These are phyloP conservation scores for Bradynema listronoti DNA, from an alignment of 1,140 invertebrate genomes.

Conservation along the genomic window DNA sequence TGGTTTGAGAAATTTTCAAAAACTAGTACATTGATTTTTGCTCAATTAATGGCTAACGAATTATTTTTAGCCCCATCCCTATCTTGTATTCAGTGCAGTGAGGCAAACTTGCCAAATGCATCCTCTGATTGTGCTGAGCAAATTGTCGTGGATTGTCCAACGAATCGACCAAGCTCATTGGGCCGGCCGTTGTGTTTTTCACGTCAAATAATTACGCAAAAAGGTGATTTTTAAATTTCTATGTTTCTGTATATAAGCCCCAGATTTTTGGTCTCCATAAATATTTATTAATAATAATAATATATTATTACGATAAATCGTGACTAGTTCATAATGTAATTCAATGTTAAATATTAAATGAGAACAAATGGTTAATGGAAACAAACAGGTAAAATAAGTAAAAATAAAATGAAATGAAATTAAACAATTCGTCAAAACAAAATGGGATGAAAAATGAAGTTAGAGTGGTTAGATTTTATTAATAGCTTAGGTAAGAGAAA, in stretches of 20 bases:
- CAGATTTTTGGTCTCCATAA: not conserved
- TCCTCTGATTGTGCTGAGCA: constrained; percentile 18
- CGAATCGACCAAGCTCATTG: not conserved
- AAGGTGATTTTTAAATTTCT: constrained; percentile 24
- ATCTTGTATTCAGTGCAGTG: constrained; percentile 29
- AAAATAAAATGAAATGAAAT: not conserved
- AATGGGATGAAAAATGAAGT: constrained; percentile 1
- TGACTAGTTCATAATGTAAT: not conserved
- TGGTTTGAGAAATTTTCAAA: no score
- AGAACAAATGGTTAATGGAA: no score
- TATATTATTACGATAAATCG: constrained; percentile 1
- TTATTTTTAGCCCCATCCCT: constrained; percentile 6
- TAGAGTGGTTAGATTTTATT: not conserved
- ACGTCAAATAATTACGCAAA: constrained; percentile 35
- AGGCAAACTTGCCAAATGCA: constrained; percentile 25
- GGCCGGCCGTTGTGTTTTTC: constrained; percentile 38
- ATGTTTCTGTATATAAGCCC: no score
- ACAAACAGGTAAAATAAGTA: no score
- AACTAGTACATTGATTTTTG: no score
- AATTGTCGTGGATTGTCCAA: constrained; percentile 22
- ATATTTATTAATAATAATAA: not conserved
- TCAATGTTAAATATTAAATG: no score
- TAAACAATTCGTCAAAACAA: constrained; percentile 1
- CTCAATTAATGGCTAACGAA: no score
- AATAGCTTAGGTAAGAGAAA: not conserved